Base-by-base conservation (phyloP, 1,140 invertebrate species). In the Lasioglossum baleicum region DNA sequence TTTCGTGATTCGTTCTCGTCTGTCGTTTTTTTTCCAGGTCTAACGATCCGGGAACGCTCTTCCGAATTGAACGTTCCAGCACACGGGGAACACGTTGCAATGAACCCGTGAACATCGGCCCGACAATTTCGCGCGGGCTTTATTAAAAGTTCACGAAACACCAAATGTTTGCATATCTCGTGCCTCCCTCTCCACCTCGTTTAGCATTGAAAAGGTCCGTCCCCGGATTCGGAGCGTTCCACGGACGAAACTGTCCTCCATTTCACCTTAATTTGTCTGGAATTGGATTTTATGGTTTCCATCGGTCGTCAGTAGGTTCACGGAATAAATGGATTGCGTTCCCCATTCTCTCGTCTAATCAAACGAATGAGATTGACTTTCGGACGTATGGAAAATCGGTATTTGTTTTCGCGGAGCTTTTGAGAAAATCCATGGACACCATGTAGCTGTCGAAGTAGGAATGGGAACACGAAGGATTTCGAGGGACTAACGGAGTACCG, bases 111-210 rank as follows among this genome's bases (percentile, higher is more conserved):
- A 75, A 65, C 64, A 68, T 48, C 64, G 64, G 11, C 13, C 35
- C 48, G 65, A 67, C 73, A 56, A 67, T 75, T 66, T 67, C 51
- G 15, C 63, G 22, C 53, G 15, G 51, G 51, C 64, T 75, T 75
- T 75, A 75, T 75, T 75, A 75, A 75, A 75, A 68, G 74, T 44
- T 58, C 48, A 58, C 74, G 35, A 75, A 58, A 75, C 51, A 10
- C 10, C n/a, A 44, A 44, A 10, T 31, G 22, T 17, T 17, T n/a
- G 13, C 17, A 15, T 53, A 56, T 20, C 53, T 2, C 0, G 51
- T 4, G 20, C 53, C 20, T 56, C 53, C 53, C n/a, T 20, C 17
- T n/a, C 20, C 7, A 7, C 17, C 53, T 56, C n/a, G 53, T 56
- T 56, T 7, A 56, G 17, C 20, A n/a, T 56, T 7, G 53, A n/a